Evolutionary conservation across 2,113 vertebrate species (phyloP).

Genomic region (Suncus etruscus): DNA sequence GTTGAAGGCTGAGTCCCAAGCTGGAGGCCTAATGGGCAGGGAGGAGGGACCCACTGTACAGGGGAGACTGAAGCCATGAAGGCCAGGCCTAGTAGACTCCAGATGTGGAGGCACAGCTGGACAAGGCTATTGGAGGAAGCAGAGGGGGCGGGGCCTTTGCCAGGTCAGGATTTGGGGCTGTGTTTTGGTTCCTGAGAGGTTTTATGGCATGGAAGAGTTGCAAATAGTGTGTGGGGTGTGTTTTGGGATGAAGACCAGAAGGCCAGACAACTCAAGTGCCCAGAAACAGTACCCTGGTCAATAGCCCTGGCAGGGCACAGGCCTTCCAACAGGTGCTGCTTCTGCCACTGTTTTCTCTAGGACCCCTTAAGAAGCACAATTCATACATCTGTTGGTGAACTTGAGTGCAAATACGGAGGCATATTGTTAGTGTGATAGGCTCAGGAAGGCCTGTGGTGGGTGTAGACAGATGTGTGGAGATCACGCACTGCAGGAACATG

Average conservation of each 20-base stretch:
- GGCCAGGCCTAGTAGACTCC: too few species aligned
- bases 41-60: neutral
- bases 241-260: neutral
- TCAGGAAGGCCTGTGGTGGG: neutral
- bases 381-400: neutral
- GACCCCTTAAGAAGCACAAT: neutral
- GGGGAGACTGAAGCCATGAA: too few species aligned
- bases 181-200: neutral
- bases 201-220: neutral
- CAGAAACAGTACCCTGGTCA: neutral
- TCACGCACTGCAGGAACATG: neutral
- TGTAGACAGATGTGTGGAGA: neutral
- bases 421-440: accelerated
- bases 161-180: neutral
- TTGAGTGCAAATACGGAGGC: neutral
- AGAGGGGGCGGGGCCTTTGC: neutral
- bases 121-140: neutral
- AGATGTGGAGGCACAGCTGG: neutral
- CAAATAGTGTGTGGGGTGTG: neutral
- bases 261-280: neutral
- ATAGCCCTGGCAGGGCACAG: accelerated
- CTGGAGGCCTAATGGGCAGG: neutral
- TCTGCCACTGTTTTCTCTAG: neutral
- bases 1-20: neutral
- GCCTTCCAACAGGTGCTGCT: accelerated